A percentile compares a stretch with the other conserved stretches of the same genome.
phyloP scores from a whole-genome alignment of 1,140 invertebrate genomes.

The Drosophila persimilis region DNA sequence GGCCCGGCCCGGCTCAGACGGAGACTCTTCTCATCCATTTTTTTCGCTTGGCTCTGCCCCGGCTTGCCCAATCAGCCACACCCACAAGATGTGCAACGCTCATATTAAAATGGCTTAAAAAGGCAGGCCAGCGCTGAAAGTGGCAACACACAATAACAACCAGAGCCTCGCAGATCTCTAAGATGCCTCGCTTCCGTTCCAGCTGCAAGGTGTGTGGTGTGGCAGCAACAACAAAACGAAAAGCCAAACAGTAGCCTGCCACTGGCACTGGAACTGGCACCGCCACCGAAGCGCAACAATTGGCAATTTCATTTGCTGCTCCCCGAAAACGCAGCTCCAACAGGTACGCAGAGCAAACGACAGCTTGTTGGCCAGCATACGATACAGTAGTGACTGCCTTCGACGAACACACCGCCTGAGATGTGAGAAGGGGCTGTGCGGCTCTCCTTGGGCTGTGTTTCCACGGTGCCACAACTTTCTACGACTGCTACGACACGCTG shows the following conservation, averaged over 20 bases:
- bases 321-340: conserved; percentile 60
- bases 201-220: conserved; percentile 77
- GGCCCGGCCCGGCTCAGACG: conserved; percentile 11
- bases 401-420: not conserved
- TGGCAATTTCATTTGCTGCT: conserved; percentile 77
- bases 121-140: conserved; percentile 49
- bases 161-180: conserved; percentile 17
- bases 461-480: conserved; percentile 62
- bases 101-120: conserved; percentile 67
- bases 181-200: conserved; percentile 64
- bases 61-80: conserved; percentile 69
- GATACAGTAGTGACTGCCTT: conserved; percentile 21
- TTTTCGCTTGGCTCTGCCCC: conserved; percentile 17
- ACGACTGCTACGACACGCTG: conserved; percentile 56
- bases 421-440: not conserved
- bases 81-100: conserved; percentile 64
- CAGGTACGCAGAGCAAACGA: conserved; percentile 61
- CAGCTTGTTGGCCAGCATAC: not conserved
- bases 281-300: conserved; percentile 69
- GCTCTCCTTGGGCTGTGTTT: not conserved
- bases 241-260: conserved; percentile 57
- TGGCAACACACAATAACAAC: conserved; percentile 56
- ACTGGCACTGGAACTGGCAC: conserved; percentile 32
- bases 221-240: conserved; percentile 41
- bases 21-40: conserved; percentile 59